phyloP scores from a whole-genome alignment of 2,113 vertebrate genomes.

The Neolamprologus variostigma region DNA sequence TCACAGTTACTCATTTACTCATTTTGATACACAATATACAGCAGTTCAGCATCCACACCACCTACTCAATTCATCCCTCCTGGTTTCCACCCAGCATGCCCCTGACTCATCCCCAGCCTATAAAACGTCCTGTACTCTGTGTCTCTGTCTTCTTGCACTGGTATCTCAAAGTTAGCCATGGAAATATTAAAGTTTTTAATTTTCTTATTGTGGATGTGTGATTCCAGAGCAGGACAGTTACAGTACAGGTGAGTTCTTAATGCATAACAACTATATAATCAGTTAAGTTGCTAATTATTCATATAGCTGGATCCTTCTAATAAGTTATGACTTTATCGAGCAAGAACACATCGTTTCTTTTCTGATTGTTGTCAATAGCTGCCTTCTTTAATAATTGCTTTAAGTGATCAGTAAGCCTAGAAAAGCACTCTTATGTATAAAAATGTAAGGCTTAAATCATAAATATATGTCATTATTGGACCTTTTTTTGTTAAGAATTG shows the following conservation, averaged over 20 bases:
- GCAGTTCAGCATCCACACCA: background rate
- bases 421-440: background rate
- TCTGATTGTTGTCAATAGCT: background rate
- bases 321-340: background rate
- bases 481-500: background rate
- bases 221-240: background rate
- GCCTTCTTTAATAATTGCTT: background rate
- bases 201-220: constrained; percentile 55
- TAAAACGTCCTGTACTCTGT: constrained; percentile 16
- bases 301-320: background rate
- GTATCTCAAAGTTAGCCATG: constrained; percentile 48
- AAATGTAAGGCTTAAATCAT: background rate
- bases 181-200: constrained; percentile 34
- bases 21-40: constrained; percentile 1
- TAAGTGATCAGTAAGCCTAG: background rate
- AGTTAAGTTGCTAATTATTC: background rate
- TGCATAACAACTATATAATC: background rate
- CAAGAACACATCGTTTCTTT: accelerated
- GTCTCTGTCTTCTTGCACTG: background rate
- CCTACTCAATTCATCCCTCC: background rate
- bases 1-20: constrained; percentile 51
- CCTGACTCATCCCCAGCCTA: background rate
- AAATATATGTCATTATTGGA: background rate
- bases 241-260: constrained; percentile 39
- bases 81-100: background rate